phyloP scores from a whole-genome alignment of 2,797 vertebrate genomes.

The Argentina silus region DNA sequence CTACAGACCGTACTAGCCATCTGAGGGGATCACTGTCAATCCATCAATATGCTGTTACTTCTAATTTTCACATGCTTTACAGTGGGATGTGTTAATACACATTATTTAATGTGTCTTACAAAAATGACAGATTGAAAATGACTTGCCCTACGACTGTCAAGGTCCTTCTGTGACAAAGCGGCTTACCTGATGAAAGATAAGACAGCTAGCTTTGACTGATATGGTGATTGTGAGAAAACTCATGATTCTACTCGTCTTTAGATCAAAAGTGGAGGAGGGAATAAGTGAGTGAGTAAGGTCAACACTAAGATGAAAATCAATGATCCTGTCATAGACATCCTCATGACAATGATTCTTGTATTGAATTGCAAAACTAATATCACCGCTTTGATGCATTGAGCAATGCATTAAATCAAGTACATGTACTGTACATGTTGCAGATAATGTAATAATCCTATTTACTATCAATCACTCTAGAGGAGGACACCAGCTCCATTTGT shows the following conservation, averaged over 20 bases:
- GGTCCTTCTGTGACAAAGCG: neutral
- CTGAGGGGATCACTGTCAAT: neutral
- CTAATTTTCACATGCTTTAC: neutral
- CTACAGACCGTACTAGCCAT: constrained; percentile 18
- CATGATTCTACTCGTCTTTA: neutral
- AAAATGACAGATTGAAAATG: constrained; percentile 3
- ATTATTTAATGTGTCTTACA: neutral
- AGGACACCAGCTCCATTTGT: constrained; percentile 64
- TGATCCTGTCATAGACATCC: neutral
- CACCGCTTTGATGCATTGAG: constrained; percentile 6
- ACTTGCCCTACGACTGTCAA: neutral
- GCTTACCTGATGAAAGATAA: neutral
- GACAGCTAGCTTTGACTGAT: constrained; percentile 11
- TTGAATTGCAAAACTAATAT: constrained; percentile 1
- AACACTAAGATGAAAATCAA: neutral
- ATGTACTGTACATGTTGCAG: constrained; percentile 54
- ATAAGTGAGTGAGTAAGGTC: neutral
- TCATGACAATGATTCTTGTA: neutral
- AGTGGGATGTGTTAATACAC: neutral
- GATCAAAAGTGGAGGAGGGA: neutral
- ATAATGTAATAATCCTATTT: constrained; percentile 69
- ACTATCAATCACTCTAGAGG: constrained; percentile 61
- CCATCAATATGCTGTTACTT: neutral
- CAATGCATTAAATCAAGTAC: constrained; percentile 61
- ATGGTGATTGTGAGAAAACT: constrained; percentile 4